Conservation (phyloP, 1,140 invertebrate species). For the Macrotrachela quadricornifera region DNA sequence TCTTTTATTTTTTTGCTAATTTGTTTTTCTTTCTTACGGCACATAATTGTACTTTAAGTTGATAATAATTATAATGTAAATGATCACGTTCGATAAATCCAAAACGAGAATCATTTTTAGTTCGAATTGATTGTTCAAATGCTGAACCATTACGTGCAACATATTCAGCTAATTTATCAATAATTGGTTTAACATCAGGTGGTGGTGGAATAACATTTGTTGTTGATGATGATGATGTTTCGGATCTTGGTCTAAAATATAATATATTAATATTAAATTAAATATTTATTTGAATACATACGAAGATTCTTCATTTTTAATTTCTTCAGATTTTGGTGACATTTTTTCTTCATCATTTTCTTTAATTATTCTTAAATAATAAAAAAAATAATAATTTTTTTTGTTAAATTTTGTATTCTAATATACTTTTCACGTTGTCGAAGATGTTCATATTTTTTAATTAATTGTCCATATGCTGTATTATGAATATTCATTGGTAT, state of each 20-base stretch:
- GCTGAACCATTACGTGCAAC: slow-evolving; percentile 75
- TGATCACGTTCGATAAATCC: slow-evolving; percentile 50
- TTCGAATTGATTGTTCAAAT: slow-evolving; percentile 65
- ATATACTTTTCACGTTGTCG: too few relatives aligned
- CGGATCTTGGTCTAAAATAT: background rate
- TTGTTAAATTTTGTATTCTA: too few relatives aligned
- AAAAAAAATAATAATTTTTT: too few relatives aligned
- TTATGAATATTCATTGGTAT: too few relatives aligned
- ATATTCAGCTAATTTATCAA: slow-evolving; percentile 84
- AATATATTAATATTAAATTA: too few relatives aligned
- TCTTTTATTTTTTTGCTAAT: too few relatives aligned
- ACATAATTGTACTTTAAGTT: slow-evolving; percentile 12
- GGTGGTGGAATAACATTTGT: slow-evolving; percentile 38
- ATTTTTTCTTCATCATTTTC: slow-evolving; percentile 3
- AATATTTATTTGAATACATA: background rate
- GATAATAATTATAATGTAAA: slow-evolving; percentile 53
- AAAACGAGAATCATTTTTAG: slow-evolving; percentile 63
- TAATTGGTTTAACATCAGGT: slow-evolving; percentile 56
- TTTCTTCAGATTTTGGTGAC: background rate
- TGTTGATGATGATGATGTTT: background rate
- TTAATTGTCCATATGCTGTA: too few relatives aligned
- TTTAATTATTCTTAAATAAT: background rate
- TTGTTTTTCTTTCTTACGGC: too few relatives aligned
- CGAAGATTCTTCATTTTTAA: background rate
- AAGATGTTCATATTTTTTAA: too few relatives aligned